Conservation (phyloP, 2,113 vertebrate species). For the Sylvietta virens region DNA sequence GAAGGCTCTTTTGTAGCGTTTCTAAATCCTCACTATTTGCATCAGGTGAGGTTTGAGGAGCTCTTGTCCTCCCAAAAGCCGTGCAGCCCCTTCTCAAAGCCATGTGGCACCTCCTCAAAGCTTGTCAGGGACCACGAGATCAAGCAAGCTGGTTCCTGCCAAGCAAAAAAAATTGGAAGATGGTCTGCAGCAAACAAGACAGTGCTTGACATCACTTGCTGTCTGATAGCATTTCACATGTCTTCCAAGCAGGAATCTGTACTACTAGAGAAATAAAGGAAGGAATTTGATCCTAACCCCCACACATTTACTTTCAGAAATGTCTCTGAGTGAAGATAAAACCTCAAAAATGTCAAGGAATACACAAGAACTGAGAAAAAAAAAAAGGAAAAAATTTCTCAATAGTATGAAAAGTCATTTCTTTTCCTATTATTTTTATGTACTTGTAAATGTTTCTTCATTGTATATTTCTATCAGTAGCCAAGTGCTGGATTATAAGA, state of each 20-base stretch:
- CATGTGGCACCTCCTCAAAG: background rate
- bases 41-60: background rate
- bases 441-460: background rate
- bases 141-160: background rate
- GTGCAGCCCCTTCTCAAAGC: background rate
- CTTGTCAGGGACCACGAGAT: background rate
- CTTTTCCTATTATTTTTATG: background rate
- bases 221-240: background rate
- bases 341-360: background rate
- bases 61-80: background rate
- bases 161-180: background rate
- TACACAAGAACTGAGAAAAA: background rate
- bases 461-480: background rate
- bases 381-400: background rate
- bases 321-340: background rate
- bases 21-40: background rate
- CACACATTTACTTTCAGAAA: background rate
- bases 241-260: background rate
- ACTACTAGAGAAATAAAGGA: background rate
- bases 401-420: background rate
- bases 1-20: background rate
- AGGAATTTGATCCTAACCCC: background rate
- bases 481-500: rapidly evolving
- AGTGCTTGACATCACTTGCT: background rate
- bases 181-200: background rate